Percentiles rank a stretch among this genome's conserved stretches.
phyloP scores from a whole-genome alignment of 2,888 invertebrate genomes.

The Chesias legatella region DNA sequence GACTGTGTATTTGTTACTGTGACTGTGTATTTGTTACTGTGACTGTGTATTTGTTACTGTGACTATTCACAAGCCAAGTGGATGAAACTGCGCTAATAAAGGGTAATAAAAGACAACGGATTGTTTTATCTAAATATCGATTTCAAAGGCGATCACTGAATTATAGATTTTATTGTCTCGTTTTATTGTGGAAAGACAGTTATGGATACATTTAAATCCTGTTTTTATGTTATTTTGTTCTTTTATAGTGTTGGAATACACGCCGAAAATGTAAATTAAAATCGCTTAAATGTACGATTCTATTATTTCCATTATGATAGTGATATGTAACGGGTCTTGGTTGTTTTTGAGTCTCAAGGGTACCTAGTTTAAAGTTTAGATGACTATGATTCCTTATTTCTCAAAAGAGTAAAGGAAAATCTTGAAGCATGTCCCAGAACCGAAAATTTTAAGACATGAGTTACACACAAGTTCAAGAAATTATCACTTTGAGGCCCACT shows the following conservation, averaged over 20 bases:
- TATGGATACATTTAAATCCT: slow-evolving; percentile 16
- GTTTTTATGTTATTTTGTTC: slow-evolving; percentile 14
- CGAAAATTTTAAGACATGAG: too few relatives aligned
- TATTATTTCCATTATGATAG: not conserved
- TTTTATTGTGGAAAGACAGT: slow-evolving; percentile 15
- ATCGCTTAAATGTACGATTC: not conserved
- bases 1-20: too few relatives aligned
- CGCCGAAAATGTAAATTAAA: not conserved
- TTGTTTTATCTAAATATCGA: slow-evolving; percentile 12
- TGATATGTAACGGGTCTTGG: too few relatives aligned
- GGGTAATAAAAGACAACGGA: slow-evolving; percentile 6
- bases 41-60: too few relatives aligned
- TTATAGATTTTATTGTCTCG: slow-evolving; percentile 5
- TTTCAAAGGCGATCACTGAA: slow-evolving; percentile 5
- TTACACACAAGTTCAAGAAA: too few relatives aligned
- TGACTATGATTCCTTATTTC: not conserved
- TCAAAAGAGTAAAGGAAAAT: too few relatives aligned
- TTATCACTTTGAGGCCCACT: too few relatives aligned
- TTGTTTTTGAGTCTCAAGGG: too few relatives aligned
- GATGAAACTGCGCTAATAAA: slow-evolving; percentile 1
- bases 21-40: too few relatives aligned
- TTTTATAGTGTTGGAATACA: slow-evolving; percentile 12
- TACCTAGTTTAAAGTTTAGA: too few relatives aligned
- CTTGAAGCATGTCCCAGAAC: too few relatives aligned
- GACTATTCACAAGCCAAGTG: too few relatives aligned